Percentiles rank a stretch among this genome's conserved stretches.
Conservation (phyloP, 2,888 invertebrate species). For the Celastrina argiolus region DNA sequence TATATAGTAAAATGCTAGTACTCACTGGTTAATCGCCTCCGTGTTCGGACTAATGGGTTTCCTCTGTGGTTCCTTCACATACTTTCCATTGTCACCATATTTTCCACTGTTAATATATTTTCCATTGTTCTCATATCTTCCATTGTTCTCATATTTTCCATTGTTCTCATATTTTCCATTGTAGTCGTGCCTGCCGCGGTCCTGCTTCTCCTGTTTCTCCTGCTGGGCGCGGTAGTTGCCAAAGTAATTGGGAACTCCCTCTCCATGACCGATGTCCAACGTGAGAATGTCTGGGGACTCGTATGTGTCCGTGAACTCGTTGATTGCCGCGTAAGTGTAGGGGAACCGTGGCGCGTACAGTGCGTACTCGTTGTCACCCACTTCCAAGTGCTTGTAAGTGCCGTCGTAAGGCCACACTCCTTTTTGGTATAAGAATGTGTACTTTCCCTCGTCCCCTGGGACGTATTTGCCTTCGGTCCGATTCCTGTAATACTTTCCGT, state of each 20-base stretch:
- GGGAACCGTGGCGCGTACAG: constrained; percentile 62
- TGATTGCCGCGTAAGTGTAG: constrained; percentile 57
- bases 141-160: not conserved
- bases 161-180: not conserved
- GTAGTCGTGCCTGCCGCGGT: no score
- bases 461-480: constrained; percentile 71
- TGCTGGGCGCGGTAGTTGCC: constrained; percentile 24
- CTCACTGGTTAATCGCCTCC: constrained; percentile 62
- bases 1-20: constrained; percentile 31
- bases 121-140: not conserved
- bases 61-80: constrained; percentile 44
- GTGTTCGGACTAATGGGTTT: constrained; percentile 38
- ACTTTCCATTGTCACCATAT: not conserved
- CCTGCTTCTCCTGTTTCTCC: not conserved
- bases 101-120: not conserved
- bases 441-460: constrained; percentile 56
- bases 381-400: constrained; percentile 37
- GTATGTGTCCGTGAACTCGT: constrained; percentile 52
- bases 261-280: constrained; percentile 48
- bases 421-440: constrained; percentile 38
- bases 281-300: constrained; percentile 49
- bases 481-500: constrained; percentile 66
- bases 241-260: constrained; percentile 47
- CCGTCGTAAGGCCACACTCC: constrained; percentile 39
- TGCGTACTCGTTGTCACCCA: constrained; percentile 48